A percentile compares a stretch with the other conserved stretches of the same genome.
phyloP scores from a whole-genome alignment of 2,797 vertebrate species.

The Sebastiscus tertius region DNA sequence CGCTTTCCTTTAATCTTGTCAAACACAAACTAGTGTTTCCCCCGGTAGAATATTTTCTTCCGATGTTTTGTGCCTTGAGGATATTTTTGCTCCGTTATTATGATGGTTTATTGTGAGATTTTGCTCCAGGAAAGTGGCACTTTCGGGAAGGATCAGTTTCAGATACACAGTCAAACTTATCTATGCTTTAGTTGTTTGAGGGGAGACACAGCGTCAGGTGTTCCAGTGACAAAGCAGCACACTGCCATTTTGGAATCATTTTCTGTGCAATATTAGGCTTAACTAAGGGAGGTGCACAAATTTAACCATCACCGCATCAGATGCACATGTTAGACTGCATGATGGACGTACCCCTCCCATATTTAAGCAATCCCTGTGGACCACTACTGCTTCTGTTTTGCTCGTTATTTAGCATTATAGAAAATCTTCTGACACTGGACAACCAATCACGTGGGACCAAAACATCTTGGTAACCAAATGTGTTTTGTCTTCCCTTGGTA shows the following conservation, averaged over 20 bases:
- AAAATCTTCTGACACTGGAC: background rate
- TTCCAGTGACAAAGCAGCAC: background rate
- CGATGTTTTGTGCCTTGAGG: background rate
- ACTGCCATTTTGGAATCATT: background rate
- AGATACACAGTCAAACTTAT: background rate
- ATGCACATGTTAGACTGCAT: background rate
- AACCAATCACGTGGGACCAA: background rate
- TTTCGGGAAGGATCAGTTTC: background rate
- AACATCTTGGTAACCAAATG: background rate
- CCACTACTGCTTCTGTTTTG: background rate
- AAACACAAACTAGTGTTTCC: conserved; percentile 5
- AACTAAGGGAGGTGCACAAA: background rate
- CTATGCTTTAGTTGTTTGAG: background rate
- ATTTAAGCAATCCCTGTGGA: background rate
- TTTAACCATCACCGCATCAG: background rate
- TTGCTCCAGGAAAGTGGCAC: background rate
- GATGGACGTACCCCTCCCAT: background rate
- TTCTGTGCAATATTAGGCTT: background rate
- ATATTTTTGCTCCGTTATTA: background rate
- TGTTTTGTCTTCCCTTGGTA: background rate
- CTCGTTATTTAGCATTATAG: background rate
- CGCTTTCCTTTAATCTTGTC: conserved; percentile 13
- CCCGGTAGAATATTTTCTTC: background rate
- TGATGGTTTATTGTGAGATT: background rate
- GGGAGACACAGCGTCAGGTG: background rate